Evolutionary conservation across 1,140 invertebrate genomes (phyloP).

Genomic region (Halesus radiatus): DNA sequence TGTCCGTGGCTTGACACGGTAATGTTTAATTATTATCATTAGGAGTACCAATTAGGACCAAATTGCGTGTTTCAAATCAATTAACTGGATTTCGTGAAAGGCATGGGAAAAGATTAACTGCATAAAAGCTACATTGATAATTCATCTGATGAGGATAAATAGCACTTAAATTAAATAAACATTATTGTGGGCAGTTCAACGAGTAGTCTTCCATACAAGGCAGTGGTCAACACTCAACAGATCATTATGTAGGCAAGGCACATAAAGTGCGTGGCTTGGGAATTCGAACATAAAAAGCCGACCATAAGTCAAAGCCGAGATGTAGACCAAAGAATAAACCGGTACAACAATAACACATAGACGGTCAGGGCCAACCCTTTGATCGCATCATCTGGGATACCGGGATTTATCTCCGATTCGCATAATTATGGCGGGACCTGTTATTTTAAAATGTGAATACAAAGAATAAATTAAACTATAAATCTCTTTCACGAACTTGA

Average conservation of each 20-base stretch:
- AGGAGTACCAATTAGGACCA: not conserved
- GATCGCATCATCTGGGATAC: not conserved
- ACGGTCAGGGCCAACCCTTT: slow-evolving; percentile 25
- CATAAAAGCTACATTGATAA: too few relatives aligned
- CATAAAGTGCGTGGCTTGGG: too few relatives aligned
- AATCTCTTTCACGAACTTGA: not conserved
- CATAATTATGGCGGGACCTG: not conserved
- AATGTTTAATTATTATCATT: slow-evolving; percentile 3
- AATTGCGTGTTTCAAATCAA: not conserved
- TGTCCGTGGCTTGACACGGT: not conserved
- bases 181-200: too few relatives aligned
- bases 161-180: too few relatives aligned
- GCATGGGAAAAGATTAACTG: not conserved
- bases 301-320: not conserved
- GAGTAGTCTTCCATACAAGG: too few relatives aligned
- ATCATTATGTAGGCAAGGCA: too few relatives aligned
- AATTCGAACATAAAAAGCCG: not conserved
- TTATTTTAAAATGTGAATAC: not conserved
- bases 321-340: too few relatives aligned
- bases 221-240: too few relatives aligned
- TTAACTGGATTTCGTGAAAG: slow-evolving; percentile 22
- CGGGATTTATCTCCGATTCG: slow-evolving; percentile 10
- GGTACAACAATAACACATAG: not conserved
- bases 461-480: slow-evolving; percentile 20
- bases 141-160: too few relatives aligned